Base-by-base conservation (phyloP, 2,797 vertebrate genomes). In the Pachyuromys duprasi region DNA sequence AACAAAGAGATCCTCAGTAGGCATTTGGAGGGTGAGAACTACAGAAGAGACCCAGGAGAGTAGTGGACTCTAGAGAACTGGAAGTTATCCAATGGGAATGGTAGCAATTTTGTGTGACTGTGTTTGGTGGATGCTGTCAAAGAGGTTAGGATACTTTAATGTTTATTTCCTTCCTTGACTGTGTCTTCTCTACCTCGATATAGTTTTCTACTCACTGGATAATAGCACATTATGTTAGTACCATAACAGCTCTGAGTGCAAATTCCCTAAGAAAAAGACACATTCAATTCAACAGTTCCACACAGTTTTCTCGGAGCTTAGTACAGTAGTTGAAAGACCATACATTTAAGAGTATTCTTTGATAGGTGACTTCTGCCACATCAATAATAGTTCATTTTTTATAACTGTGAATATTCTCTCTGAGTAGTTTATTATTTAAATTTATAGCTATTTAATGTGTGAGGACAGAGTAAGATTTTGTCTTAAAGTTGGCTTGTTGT, bases 381-480 rank as follows among this genome's bases (percentile, higher is more conserved):
- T 94, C 69, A 93, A 60, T 79, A 82, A 39, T 42, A 89, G 3
- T 83, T 93, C 42, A 0, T 78, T 22, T 65, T 28, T 70, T 72
- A 65, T 74, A 3, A 70, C 22, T 95, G 45, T 49, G 78, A 13
- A 53, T 80, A 12, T 62, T 31, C n/a, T 81, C 87, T 92, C 49
- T 65, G 86, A 82, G 45, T 11, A 53, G 67, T 88, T 94, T 84
- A 22, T 39, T 26, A 28, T 90, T 91, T 91, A 87, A 92, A 67
- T 82, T 63, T 83, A 39, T 45, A 74, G 3, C 42, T 94, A n/a
- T 63, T 88, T 92, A 86, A 65, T 92, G 62, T 93, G 55, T 88
- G 26, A 95, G 42, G 69, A 57, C 8, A 82, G 31, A 91, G 36
- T 33, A 62, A 8, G 1, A 5, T 93, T 97, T 91, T 81, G 24